These are phyloP conservation scores for Meriones psammophilus DNA, from an alignment of 2,797 vertebrate genomes.

Conservation along the genomic window DNA sequence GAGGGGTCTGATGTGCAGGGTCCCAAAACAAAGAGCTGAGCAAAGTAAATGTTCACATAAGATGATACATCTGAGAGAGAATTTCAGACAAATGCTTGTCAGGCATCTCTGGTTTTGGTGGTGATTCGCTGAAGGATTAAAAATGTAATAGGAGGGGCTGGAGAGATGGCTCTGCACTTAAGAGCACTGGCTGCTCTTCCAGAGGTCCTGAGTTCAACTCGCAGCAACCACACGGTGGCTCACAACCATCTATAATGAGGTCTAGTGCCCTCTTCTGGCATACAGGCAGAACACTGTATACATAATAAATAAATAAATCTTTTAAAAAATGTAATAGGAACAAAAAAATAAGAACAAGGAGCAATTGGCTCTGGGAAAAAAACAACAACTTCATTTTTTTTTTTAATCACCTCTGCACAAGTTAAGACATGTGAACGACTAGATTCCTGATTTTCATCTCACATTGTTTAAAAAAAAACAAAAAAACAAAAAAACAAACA, in stretches of 20 bases:
- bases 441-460: background rate
- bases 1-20: background rate
- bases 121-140: slow-evolving; percentile 31
- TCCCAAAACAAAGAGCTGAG: background rate
- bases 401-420: background rate
- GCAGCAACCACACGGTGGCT: too few relatives aligned
- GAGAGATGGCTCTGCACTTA: too few relatives aligned
- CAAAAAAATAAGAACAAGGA: background rate
- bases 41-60: background rate
- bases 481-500: too few relatives aligned
- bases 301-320: too few relatives aligned
- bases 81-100: background rate
- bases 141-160: background rate
- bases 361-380: background rate
- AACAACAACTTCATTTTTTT: background rate
- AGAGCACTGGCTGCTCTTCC: too few relatives aligned
- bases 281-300: too few relatives aligned
- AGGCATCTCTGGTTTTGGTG: background rate
- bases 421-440: background rate
- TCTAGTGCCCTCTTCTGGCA: too few relatives aligned
- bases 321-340: background rate
- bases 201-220: too few relatives aligned
- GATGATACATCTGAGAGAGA: background rate
- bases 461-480: background rate
- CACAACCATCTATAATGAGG: too few relatives aligned